phyloP scores from a whole-genome alignment of 2,888 invertebrate genomes.

The Lithophane socia region DNA sequence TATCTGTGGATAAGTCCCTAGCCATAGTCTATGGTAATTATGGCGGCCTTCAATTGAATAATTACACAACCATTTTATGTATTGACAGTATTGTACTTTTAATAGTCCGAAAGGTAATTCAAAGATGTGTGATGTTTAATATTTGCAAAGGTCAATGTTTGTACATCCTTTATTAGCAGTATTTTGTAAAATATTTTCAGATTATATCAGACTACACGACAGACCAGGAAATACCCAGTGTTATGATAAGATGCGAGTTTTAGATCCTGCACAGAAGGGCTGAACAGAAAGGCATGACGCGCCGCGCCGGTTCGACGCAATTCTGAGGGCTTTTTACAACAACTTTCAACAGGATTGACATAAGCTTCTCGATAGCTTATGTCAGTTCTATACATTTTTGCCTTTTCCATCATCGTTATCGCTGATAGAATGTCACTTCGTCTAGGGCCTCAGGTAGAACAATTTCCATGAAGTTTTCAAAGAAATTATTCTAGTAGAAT shows the following conservation, averaged over 20 bases:
- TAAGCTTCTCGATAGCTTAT: too few species aligned
- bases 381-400: too few species aligned
- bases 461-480: background rate
- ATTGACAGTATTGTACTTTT: conserved; percentile 23
- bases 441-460: too few species aligned
- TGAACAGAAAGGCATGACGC: background rate
- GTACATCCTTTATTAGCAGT: background rate
- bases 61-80: background rate
- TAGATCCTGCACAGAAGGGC: background rate
- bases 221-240: background rate
- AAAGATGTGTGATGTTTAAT: conserved; percentile 26
- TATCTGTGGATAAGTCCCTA: conserved; percentile 8
- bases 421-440: too few species aligned
- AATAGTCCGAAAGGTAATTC: conserved; percentile 24
- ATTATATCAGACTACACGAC: background rate
- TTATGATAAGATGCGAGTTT: background rate
- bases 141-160: conserved; percentile 14
- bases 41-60: conserved; percentile 26
- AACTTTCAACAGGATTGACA: too few species aligned
- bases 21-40: conserved; percentile 21
- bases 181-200: conserved; percentile 12
- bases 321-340: too few species aligned
- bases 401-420: too few species aligned
- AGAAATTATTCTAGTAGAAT: background rate
- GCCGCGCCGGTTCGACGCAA: too few species aligned